These are phyloP conservation scores for Pecten maximus DNA, from an alignment of 2,888 invertebrate species.

Conservation along the genomic window DNA sequence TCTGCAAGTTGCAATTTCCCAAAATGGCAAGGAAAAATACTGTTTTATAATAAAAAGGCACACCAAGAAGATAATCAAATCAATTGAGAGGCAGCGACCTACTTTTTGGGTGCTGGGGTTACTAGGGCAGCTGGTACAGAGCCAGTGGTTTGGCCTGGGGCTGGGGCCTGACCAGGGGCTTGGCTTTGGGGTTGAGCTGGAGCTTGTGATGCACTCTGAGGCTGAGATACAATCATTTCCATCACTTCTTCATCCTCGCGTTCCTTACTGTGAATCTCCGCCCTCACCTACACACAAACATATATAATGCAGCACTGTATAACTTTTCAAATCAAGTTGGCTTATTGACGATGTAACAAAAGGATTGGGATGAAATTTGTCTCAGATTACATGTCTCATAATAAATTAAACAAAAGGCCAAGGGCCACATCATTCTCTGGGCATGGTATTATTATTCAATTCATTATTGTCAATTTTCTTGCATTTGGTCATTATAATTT, in stretches of 20 bases:
- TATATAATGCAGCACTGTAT: no score
- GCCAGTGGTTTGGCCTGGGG: not conserved
- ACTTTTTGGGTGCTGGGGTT: conserved; percentile 42
- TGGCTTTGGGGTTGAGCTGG: conserved; percentile 38
- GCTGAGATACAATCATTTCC: conserved; percentile 69
- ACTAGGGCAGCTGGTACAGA: not conserved
- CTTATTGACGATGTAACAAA: no score
- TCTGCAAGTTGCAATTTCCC: no score
- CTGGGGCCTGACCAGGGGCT: not conserved
- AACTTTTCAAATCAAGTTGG: no score
- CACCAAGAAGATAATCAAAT: not conserved
- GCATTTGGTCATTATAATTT: no score
- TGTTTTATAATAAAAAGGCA: not conserved
- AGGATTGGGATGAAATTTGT: no score
- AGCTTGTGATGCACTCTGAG: conserved; percentile 40
- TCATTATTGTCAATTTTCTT: no score
- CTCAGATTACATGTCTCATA: no score
- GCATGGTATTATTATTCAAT: no score
- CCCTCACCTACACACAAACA: conserved; percentile 85
- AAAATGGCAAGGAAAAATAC: no score
- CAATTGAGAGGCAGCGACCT: not conserved
- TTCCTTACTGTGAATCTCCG: conserved; percentile 92
- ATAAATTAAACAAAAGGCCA: no score
- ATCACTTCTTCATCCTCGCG: conserved; percentile 84
- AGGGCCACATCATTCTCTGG: no score